Evolutionary conservation across 2,888 invertebrate genomes (phyloP).

Genomic region (Orchesella flavescens): DNA sequence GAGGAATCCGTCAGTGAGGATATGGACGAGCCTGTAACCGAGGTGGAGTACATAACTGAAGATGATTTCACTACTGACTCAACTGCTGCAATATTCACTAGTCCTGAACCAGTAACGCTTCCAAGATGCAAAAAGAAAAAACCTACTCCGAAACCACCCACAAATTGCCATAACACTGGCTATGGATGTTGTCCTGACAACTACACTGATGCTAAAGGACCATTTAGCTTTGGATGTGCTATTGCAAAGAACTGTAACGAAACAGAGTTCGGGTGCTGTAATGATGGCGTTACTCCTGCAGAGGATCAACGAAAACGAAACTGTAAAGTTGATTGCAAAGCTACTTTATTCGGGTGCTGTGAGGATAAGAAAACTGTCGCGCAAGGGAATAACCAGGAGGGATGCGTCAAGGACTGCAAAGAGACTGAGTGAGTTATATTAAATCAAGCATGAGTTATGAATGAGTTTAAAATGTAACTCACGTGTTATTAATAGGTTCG

Average conservation of each 20-base stretch:
- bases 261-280: slow-evolving; percentile 86
- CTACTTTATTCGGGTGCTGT: slow-evolving; percentile 91
- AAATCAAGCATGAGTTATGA: slow-evolving; percentile 2
- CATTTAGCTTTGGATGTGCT: slow-evolving; percentile 86
- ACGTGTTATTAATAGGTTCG: slow-evolving; percentile 72
- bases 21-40: slow-evolving; percentile 13
- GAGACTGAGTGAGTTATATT: slow-evolving; percentile 73
- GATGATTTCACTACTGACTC: slow-evolving; percentile 7
- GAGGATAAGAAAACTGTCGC: slow-evolving; percentile 85
- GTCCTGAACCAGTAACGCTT: slow-evolving; percentile 73
- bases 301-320: slow-evolving; percentile 81
- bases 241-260: slow-evolving; percentile 84
- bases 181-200: slow-evolving; percentile 92
- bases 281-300: slow-evolving; percentile 86
- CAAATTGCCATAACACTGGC: slow-evolving; percentile 78
- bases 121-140: slow-evolving; percentile 79
- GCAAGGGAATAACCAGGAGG: slow-evolving; percentile 87
- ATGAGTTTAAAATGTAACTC: neutral
- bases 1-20: neutral
- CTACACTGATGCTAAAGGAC: slow-evolving; percentile 84
- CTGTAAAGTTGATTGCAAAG: slow-evolving; percentile 85
- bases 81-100: slow-evolving; percentile 67
- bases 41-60: slow-evolving; percentile 28
- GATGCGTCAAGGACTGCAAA: slow-evolving; percentile 78
- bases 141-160: slow-evolving; percentile 74